phyloP scores from a whole-genome alignment of 2,797 vertebrate genomes.

The Hyperoplus lanceolatus region DNA sequence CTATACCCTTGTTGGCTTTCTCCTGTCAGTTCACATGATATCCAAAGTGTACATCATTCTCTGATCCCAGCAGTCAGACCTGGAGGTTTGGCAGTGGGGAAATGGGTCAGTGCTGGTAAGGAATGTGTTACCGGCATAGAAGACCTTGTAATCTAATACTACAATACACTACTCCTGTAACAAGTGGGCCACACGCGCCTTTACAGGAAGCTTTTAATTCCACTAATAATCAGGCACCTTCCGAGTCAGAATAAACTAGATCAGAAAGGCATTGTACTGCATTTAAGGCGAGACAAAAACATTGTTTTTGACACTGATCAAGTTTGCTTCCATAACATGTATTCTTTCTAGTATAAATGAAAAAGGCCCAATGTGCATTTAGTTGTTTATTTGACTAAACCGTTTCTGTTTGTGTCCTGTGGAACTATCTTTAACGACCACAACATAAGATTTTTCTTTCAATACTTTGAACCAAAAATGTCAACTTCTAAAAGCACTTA shows the following conservation, averaged over 20 bases:
- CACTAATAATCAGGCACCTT: conserved; percentile 1
- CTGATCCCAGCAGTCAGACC: conserved; percentile 6
- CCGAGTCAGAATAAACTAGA: neutral
- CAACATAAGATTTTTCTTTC: too few relatives aligned
- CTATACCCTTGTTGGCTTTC: neutral
- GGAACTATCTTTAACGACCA: too few relatives aligned
- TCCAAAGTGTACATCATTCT: neutral
- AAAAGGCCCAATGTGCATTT: too few relatives aligned
- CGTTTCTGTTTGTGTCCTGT: too few relatives aligned
- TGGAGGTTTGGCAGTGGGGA: conserved; percentile 22
- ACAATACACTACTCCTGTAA: conserved; percentile 35
- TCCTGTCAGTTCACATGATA: conserved; percentile 2
- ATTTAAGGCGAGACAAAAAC: too few relatives aligned
- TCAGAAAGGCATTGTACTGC: neutral
- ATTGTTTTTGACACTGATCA: too few relatives aligned
- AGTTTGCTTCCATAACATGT: too few relatives aligned
- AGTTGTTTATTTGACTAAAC: too few relatives aligned
- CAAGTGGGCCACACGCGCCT: conserved; percentile 50
- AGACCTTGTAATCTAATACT: conserved; percentile 48
- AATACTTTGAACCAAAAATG: too few relatives aligned
- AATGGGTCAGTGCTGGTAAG: conserved; percentile 53
- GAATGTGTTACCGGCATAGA: conserved; percentile 50
- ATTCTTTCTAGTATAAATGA: too few relatives aligned
- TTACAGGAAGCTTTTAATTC: conserved; percentile 33
- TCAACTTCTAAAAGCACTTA: too few relatives aligned